Base-by-base conservation (phyloP, 2,113 vertebrate species). In the Varanus salvator region DNA sequence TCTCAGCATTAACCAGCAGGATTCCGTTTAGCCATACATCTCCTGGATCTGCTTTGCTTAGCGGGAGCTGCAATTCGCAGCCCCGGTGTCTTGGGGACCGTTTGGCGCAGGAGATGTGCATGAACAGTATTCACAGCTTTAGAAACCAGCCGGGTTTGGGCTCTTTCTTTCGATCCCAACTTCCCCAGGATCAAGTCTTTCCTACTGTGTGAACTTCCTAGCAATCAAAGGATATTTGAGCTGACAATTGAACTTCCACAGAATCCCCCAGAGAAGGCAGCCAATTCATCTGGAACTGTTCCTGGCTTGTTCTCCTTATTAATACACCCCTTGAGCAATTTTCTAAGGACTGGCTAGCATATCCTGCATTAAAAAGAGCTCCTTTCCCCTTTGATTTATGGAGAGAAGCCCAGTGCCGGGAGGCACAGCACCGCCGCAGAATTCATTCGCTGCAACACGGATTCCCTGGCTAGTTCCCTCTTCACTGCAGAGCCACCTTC, bases 371-470 rank as follows among this genome's bases (percentile, higher is more conserved):
- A 93, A 95, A 95, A 95, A 71, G 82, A 92, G 89, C 88, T 88
- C 93, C 89, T 95, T 44, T 96, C 89, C 86, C 91, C 84, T 91
- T 92, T 95, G 95, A 97, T 96, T 94, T 95, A 96, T 96, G 94
- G 94, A 90, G 91, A 74, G 94, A 94, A 92, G 92, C 91, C 91
- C 12, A 84, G 90, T 60, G 91, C 95, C 94, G 96, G 91, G 80
- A 91, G 91, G 71, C 92, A 95, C 91, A 92, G 89, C 89, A 93
- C 69, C 89, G 89, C 95, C 95, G 90, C 90, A 87, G 90, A 96
- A 95, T 92, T 91, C 81, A 93, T 93, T 92, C 78, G 93, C 94
- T 93, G 93, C 88, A 93, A 92, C 94, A 94, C 89, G 91, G 87
- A 1, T 92, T 95, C 85, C 75, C 87, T 81, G 92, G 89, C 34